Evolutionary conservation across 2,888 invertebrate genomes (phyloP).

Genomic region (Scaptomyza reducta): DNA sequence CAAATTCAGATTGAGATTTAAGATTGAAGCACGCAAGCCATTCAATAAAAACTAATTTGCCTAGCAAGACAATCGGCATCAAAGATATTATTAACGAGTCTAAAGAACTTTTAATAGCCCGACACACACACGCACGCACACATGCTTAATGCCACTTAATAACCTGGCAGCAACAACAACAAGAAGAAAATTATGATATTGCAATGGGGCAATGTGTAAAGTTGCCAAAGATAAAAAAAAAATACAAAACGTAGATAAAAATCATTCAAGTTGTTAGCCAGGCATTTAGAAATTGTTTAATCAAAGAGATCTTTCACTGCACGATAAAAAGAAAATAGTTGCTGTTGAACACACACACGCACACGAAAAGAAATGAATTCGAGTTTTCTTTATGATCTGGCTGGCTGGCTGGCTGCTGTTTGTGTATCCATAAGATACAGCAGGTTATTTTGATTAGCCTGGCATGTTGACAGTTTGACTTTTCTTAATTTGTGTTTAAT

Average conservation of each 20-base stretch:
- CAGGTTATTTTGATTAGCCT: conserved; percentile 68
- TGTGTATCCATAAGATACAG: conserved; percentile 58
- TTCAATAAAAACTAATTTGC: conserved; percentile 40
- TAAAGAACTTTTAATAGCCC: conserved; percentile 35
- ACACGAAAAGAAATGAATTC: conserved; percentile 28
- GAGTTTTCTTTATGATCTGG: conserved; percentile 41
- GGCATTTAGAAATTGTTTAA: conserved; percentile 10
- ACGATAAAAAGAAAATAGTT: conserved; percentile 19
- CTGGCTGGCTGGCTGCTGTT: conserved; percentile 26
- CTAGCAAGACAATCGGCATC: conserved; percentile 20
- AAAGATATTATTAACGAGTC: conserved; percentile 28
- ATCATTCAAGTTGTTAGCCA: conserved; percentile 34
- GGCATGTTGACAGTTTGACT: conserved; percentile 72
- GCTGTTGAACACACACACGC: neutral
- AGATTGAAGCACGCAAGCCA: conserved; percentile 30
- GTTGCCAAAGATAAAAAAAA: conserved; percentile 38
- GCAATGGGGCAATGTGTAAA: conserved; percentile 43
- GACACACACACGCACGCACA: neutral
- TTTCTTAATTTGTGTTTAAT: conserved; percentile 67
- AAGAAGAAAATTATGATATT: conserved; percentile 58
- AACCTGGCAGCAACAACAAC: conserved; percentile 39
- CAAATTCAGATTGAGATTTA: conserved; percentile 2
- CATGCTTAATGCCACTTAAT: conserved; percentile 49
- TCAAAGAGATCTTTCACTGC: conserved; percentile 44
- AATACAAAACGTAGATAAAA: neutral